Evolutionary conservation across 2,797 vertebrate genomes (phyloP).

Genomic region (Hippocampus kuda): DNA sequence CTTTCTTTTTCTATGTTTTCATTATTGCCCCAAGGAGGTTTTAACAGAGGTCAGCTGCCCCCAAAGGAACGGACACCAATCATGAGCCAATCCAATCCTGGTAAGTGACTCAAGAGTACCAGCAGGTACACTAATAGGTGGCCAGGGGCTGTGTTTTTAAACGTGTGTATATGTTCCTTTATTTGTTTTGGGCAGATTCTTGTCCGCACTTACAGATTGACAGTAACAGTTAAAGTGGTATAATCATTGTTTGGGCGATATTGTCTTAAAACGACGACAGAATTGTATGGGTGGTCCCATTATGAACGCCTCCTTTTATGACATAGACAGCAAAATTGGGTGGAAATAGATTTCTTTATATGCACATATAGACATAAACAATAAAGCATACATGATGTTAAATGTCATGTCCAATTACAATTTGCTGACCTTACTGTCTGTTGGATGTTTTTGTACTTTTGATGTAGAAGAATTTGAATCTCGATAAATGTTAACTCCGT

Average conservation of each 20-base stretch:
- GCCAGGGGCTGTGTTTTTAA: slow-evolving; percentile 5
- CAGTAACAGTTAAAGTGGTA: neutral
- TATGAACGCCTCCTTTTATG: too few species aligned
- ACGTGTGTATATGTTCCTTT: neutral
- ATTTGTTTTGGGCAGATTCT: neutral
- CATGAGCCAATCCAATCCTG: slow-evolving; percentile 58
- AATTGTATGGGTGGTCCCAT: too few species aligned
- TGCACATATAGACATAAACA: too few species aligned
- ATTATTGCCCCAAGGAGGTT: slow-evolving; percentile 57
- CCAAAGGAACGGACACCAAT: slow-evolving; percentile 57
- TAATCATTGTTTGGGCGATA: too few species aligned
- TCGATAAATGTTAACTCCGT: neutral
- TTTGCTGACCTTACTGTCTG: too few species aligned
- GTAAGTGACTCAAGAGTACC: slow-evolving; percentile 62
- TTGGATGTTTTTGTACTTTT: neutral
- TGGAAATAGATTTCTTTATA: too few species aligned
- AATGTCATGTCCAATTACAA: too few species aligned
- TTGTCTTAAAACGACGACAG: too few species aligned
- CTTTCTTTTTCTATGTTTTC: slow-evolving; percentile 37
- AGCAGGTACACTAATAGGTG: neutral
- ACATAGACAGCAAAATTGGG: too few species aligned
- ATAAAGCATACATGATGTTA: too few species aligned
- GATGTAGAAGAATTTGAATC: neutral
- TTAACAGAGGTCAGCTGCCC: slow-evolving; percentile 66
- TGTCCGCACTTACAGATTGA: neutral